Base-by-base conservation (phyloP, 2,797 vertebrate species). In the Arnoldichthys spilopterus region DNA sequence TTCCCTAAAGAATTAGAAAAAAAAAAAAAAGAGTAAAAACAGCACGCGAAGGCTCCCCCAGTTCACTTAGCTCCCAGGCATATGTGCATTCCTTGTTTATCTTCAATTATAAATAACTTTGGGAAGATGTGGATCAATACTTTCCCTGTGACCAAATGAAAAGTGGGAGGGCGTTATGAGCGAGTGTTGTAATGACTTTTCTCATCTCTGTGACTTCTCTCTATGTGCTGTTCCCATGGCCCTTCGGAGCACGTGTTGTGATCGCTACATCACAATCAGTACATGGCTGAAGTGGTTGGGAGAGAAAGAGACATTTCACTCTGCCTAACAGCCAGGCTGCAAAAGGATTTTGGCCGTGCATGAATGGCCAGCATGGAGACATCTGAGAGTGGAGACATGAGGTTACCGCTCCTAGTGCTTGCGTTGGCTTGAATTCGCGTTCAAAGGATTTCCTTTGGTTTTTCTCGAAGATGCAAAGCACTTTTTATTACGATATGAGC, bases 71-170 rank as follows among this genome's bases (percentile, higher is more conserved):
- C 90, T 93, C 91, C 91, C 91, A 93, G 87, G 89, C 90, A 93
- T 88, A 91, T 84, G 85, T 80, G 81, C 83, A 90, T 84, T 89
- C 84, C 83, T 87, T 93, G 93, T 94, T 94, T 94, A 93, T 92
- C 85, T 93, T 91, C 84, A 88, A 90, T 90, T 92, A 92, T 90
- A 94, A 93, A 94, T 94, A 94, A 91, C 93, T 91, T 92, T 93
- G 92, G 91, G 92, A 94, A 93, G 90, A 87, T 49, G 87, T 77
- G 85, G 91, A 94, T 94, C 92, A 81, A 93, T 94, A 92, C 85
- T 86, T 92, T 93, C 91, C 92, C 91, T 93, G 77, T 69, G 45
- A 86, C 86, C 53, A 82, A 77, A 62, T 70, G 78, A 43, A 66
- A 80, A 58, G 7, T 82, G 64, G 84, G 84, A 77, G 72, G 63